Evolutionary conservation across 2,797 vertebrate species (phyloP).

Genomic region (Psittacula echo): DNA sequence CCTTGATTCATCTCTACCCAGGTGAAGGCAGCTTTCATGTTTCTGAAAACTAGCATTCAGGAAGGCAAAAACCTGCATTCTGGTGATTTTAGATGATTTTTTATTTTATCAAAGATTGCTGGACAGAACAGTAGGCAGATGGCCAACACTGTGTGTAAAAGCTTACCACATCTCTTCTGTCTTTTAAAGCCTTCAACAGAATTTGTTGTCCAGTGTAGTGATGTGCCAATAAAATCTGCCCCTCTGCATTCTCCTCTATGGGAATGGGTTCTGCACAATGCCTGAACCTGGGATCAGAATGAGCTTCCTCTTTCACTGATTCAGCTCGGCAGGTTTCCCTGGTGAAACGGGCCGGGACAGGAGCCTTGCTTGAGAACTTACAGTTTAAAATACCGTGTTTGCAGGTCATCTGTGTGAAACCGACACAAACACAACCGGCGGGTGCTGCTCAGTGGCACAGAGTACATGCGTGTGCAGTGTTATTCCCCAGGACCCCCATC

Average conservation of each 20-base stretch:
- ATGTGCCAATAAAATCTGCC: not conserved
- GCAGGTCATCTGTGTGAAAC: not conserved
- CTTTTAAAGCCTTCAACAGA: not conserved
- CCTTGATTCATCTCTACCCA: not conserved
- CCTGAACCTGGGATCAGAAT: not conserved
- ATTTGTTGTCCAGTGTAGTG: not conserved
- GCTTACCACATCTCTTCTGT: not conserved
- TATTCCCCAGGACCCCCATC: not conserved
- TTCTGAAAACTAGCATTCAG: not conserved
- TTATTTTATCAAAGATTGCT: not conserved
- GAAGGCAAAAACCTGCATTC: not conserved
- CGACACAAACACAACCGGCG: not conserved
- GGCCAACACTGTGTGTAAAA: fast-evolving
- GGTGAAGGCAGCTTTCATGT: not conserved
- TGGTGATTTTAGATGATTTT: not conserved
- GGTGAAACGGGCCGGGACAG: not conserved
- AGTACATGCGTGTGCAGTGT: fast-evolving
- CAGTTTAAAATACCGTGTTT: not conserved
- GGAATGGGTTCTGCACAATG: not conserved
- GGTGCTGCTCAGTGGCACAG: not conserved
- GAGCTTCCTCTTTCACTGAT: not conserved
- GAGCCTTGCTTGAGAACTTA: not conserved
- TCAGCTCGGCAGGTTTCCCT: not conserved
- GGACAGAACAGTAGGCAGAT: not conserved
- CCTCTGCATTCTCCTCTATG: not conserved